A percentile compares a stretch with the other conserved stretches of the same genome.
These are phyloP conservation scores for Cacoxenus indagator DNA, from an alignment of 2,888 invertebrate genomes.

Conservation along the genomic window DNA sequence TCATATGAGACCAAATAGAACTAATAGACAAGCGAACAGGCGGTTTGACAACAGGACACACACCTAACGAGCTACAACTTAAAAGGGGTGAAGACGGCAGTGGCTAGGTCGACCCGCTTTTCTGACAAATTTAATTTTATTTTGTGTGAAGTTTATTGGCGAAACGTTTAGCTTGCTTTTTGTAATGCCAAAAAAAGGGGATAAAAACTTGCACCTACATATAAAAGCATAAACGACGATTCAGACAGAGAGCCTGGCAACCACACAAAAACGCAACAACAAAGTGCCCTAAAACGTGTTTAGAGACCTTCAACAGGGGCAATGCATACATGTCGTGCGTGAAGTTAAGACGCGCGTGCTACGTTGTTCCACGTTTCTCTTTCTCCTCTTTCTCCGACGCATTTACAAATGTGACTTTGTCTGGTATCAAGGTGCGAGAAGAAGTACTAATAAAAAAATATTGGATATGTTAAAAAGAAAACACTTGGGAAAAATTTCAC, in stretches of 20 bases:
- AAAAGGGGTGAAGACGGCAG: not conserved
- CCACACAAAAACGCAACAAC: not conserved
- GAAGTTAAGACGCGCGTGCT: slow-evolving; percentile 44
- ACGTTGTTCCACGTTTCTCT: slow-evolving; percentile 31
- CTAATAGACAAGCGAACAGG: not conserved
- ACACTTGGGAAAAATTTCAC: too few relatives aligned
- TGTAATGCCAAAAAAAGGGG: too few relatives aligned
- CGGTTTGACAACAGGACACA: not conserved
- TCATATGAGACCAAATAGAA: too few relatives aligned
- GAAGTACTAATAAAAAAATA: too few relatives aligned
- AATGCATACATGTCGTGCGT: slow-evolving; percentile 23
- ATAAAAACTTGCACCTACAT: not conserved
- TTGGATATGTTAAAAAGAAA: too few relatives aligned
- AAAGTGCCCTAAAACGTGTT: not conserved
- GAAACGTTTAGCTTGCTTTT: slow-evolving; percentile 50
- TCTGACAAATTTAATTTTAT: slow-evolving; percentile 63
- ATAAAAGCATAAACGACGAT: not conserved
- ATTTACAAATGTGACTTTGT: too few relatives aligned
- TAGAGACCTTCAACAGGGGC: not conserved
- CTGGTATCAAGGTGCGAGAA: too few relatives aligned
- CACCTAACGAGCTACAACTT: not conserved
- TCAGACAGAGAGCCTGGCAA: not conserved
- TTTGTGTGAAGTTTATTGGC: slow-evolving; percentile 62
- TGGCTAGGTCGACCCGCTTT: not conserved
- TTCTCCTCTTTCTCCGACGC: too few relatives aligned